phyloP scores from a whole-genome alignment of 2,888 invertebrate genomes.

The Trachelus troglodyta region DNA sequence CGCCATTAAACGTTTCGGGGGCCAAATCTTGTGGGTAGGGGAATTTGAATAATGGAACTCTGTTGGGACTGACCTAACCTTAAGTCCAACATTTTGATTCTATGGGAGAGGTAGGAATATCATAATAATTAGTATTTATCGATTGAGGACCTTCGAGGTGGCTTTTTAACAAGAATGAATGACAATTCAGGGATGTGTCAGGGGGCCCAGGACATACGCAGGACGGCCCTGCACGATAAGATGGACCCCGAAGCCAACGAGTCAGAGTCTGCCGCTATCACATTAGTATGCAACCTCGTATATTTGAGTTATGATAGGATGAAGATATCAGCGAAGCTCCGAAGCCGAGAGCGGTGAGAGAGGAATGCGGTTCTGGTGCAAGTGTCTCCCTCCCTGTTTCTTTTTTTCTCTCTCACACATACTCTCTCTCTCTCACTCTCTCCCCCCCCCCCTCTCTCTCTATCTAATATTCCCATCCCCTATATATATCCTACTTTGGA shows the following conservation, averaged over 20 bases:
- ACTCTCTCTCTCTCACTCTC: too few species aligned
- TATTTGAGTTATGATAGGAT: conserved; percentile 45
- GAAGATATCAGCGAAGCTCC: conserved; percentile 40
- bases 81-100: not conserved
- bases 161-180: not conserved
- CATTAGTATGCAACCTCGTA: conserved; percentile 8
- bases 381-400: not conserved
- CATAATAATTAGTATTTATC: not conserved
- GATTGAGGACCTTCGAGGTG: not conserved
- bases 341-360: conserved; percentile 37
- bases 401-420: too few species aligned
- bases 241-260: conserved; percentile 1
- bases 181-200: not conserved
- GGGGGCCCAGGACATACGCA: not conserved
- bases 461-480: not conserved
- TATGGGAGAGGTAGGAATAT: not conserved
- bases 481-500: not conserved
- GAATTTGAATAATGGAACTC: not conserved
- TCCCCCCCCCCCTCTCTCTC: not conserved
- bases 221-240: not conserved
- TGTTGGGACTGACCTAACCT: not conserved
- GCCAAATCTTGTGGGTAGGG: not conserved
- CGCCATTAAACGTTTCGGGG: not conserved
- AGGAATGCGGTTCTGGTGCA: conserved; percentile 40
- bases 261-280: conserved; percentile 4